Percentiles rank a stretch among this genome's conserved stretches.
These are phyloP conservation scores for Neodiprion pinetum DNA, from an alignment of 1,140 invertebrate species.

Conservation along the genomic window DNA sequence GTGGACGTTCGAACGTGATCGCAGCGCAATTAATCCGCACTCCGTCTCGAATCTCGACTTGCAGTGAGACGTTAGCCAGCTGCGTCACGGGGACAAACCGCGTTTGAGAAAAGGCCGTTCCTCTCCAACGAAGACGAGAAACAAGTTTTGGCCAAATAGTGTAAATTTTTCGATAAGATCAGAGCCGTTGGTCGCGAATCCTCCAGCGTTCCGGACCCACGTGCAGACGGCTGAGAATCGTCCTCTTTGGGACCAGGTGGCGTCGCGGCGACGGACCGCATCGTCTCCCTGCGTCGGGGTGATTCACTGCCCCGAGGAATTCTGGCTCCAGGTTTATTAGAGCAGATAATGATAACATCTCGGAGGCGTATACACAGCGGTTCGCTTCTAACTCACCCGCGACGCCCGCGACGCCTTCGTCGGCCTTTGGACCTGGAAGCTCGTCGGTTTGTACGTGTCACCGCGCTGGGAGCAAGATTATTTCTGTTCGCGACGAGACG, in stretches of 20 bases:
- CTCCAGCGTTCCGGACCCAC: not conserved
- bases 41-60: no score
- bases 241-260: not conserved
- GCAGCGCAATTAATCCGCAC: no score
- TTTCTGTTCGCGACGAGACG: conserved; percentile 41
- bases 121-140: not conserved
- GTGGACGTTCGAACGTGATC: no score
- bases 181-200: not conserved
- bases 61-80: no score
- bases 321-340: conserved; percentile 50
- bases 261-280: not conserved
- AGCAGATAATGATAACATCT: conserved; percentile 57
- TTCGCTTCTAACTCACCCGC: conserved; percentile 26
- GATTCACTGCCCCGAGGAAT: conserved; percentile 45
- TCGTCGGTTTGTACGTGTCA: conserved; percentile 19
- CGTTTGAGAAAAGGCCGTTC: not conserved
- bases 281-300: conserved; percentile 16
- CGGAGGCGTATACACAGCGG: conserved; percentile 33
- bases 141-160: not conserved
- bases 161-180: conserved; percentile 5
- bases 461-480: conserved; percentile 50
- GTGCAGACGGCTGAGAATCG: not conserved
- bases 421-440: conserved; percentile 12
- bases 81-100: not conserved
- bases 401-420: conserved; percentile 19